Evolutionary conservation across 2,888 invertebrate species (phyloP).

Genomic region (Aethes cnicana): DNA sequence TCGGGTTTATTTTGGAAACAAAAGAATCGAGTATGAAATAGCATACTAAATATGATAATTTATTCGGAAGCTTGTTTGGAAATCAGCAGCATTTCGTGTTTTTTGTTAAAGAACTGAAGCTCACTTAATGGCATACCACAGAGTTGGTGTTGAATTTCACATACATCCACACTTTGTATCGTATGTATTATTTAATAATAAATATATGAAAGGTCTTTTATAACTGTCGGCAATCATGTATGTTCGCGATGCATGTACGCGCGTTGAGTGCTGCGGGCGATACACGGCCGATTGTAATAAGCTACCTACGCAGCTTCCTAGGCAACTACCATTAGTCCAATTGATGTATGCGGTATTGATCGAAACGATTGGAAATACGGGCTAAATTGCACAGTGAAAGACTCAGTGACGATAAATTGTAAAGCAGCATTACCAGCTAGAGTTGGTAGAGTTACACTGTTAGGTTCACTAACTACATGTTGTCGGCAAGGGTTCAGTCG

Average conservation of each 20-base stretch:
- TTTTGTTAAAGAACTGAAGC: too few relatives aligned
- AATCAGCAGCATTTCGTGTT: too few relatives aligned
- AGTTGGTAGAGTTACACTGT: background rate
- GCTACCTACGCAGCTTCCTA: constrained; percentile 31
- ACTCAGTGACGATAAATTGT: constrained; percentile 12
- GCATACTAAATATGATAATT: background rate
- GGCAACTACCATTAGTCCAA: constrained; percentile 28
- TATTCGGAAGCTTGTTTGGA: background rate
- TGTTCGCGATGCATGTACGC: constrained; percentile 22
- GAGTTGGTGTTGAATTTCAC: background rate
- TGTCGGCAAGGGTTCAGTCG: constrained; percentile 9
- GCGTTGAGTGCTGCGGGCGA: constrained; percentile 26
- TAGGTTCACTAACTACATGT: constrained; percentile 19
- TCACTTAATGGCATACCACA: too few relatives aligned
- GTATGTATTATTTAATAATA: too few relatives aligned
- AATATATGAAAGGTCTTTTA: constrained; percentile 12
- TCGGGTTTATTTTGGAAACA: background rate
- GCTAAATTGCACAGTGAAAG: constrained; percentile 13
- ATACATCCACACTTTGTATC: too few relatives aligned
- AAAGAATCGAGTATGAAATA: background rate
- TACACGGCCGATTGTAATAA: constrained; percentile 30
- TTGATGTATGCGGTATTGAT: constrained; percentile 27
- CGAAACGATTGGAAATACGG: constrained; percentile 25
- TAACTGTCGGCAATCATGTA: constrained; percentile 21
- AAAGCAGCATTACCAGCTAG: constrained; percentile 6